A percentile compares a stretch with the other conserved stretches of the same genome.
Evolutionary conservation across 2,888 invertebrate species (phyloP).

Genomic region (Cephus rjabovi): DNA sequence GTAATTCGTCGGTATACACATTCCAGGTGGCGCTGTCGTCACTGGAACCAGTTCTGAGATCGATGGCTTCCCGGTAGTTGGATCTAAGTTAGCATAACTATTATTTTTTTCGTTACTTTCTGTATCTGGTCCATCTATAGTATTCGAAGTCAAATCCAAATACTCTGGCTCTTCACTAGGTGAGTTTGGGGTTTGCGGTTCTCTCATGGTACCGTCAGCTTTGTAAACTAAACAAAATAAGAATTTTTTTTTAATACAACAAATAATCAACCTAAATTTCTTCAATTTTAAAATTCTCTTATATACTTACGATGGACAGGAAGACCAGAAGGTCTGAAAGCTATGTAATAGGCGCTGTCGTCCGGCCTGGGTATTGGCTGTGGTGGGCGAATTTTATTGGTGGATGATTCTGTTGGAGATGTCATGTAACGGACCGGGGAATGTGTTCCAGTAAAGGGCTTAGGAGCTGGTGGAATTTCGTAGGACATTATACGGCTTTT

Average conservation of each 20-base stretch:
- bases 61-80: slow-evolving; percentile 24
- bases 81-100: slow-evolving; percentile 31
- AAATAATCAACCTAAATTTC: neutral
- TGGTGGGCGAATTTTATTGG: slow-evolving; percentile 46
- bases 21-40: slow-evolving; percentile 42
- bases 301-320: slow-evolving; percentile 66
- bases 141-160: slow-evolving; percentile 33
- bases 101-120: slow-evolving; percentile 3
- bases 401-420: slow-evolving; percentile 40
- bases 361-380: slow-evolving; percentile 53
- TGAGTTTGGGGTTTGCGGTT: slow-evolving; percentile 54
- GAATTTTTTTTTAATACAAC: neutral
- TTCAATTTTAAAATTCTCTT: neutral
- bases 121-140: slow-evolving; percentile 31
- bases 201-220: slow-evolving; percentile 42
- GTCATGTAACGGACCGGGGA: slow-evolving; percentile 42
- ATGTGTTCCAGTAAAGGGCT: slow-evolving; percentile 65
- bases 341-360: slow-evolving; percentile 67
- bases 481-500: slow-evolving; percentile 65
- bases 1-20: slow-evolving; percentile 54
- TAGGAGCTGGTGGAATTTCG: slow-evolving; percentile 69
- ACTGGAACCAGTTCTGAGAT: neutral
- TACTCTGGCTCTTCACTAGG: slow-evolving; percentile 45
- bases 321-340: slow-evolving; percentile 69
- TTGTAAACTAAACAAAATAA: slow-evolving; percentile 49